A percentile compares a stretch with the other conserved stretches of the same genome.
Evolutionary conservation across 92 coral and sea anemone species (phyloP).

Genomic region (Meandrina meandrites): DNA sequence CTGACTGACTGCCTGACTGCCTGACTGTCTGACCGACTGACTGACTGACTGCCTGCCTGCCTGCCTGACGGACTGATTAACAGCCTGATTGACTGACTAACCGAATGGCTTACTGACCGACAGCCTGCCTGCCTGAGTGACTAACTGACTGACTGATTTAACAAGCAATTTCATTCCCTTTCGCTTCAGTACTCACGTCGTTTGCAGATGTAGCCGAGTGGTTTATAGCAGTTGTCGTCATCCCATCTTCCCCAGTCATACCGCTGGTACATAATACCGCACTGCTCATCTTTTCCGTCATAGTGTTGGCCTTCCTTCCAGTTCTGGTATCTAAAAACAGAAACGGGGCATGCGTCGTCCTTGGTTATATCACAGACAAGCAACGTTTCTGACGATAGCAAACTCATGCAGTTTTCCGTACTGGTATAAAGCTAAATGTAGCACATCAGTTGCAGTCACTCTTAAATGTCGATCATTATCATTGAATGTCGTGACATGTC

Average conservation of each 20-base stretch:
- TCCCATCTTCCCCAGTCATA: slow-evolving; percentile 79
- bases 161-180: not conserved
- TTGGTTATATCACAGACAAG: not conserved
- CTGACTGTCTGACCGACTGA: too few species aligned
- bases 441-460: not conserved
- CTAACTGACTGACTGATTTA: not conserved
- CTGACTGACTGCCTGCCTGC: not conserved
- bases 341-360: not conserved
- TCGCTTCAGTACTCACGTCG: slow-evolving; percentile 40
- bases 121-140: not conserved
- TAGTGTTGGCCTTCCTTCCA: slow-evolving; percentile 75
- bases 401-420: not conserved
- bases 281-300: slow-evolving; percentile 74
- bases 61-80: not conserved
- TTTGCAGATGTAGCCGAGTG: slow-evolving; percentile 68
- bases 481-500: too few species aligned
- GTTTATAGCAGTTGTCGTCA: slow-evolving; percentile 71
- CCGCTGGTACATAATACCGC: slow-evolving; percentile 73
- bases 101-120: not conserved
- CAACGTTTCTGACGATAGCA: too few species aligned
- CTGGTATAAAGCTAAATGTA: not conserved
- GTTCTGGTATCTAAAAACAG: slow-evolving; percentile 47
- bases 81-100: not conserved
- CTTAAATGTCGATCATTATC: not conserved
- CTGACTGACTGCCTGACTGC: too few species aligned